These are phyloP conservation scores for Eriosoma lanigerum DNA, from an alignment of 1,140 invertebrate genomes.

Conservation along the genomic window DNA sequence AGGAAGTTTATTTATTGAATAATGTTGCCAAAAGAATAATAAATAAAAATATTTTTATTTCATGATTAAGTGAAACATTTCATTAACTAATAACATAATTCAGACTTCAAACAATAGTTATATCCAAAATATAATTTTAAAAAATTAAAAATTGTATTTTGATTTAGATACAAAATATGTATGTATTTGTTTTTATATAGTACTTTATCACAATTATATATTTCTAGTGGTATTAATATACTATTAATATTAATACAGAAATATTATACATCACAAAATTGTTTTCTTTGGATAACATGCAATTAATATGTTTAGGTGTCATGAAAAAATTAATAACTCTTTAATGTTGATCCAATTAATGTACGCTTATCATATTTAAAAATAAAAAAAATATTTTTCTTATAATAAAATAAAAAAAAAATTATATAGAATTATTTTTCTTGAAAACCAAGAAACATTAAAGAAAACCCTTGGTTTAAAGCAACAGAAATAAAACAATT, in stretches of 20 bases:
- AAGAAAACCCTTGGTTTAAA: constrained; percentile 56
- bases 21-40: too few species aligned
- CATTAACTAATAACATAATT: too few species aligned
- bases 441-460: constrained; percentile 55
- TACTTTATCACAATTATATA: too few species aligned
- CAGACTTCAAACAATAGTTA: too few species aligned
- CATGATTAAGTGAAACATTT: too few species aligned
- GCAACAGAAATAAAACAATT: constrained; percentile 57
- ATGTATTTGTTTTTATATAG: too few species aligned
- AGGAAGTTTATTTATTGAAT: too few species aligned
- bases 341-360: not conserved
- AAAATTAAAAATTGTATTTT: too few species aligned
- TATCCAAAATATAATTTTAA: too few species aligned
- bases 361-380: not conserved
- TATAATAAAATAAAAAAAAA: not conserved
- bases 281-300: not conserved
- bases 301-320: not conserved
- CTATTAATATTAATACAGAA: not conserved
- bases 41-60: too few species aligned
- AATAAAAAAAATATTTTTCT: not conserved
- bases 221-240: too few species aligned
- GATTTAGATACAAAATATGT: too few species aligned
- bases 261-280: not conserved
- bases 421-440: constrained; percentile 54
- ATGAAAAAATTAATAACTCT: not conserved